Percentiles rank a stretch among this genome's conserved stretches.
phyloP scores from a whole-genome alignment of 2,888 invertebrate genomes.

The Ichneumon xanthorius region DNA sequence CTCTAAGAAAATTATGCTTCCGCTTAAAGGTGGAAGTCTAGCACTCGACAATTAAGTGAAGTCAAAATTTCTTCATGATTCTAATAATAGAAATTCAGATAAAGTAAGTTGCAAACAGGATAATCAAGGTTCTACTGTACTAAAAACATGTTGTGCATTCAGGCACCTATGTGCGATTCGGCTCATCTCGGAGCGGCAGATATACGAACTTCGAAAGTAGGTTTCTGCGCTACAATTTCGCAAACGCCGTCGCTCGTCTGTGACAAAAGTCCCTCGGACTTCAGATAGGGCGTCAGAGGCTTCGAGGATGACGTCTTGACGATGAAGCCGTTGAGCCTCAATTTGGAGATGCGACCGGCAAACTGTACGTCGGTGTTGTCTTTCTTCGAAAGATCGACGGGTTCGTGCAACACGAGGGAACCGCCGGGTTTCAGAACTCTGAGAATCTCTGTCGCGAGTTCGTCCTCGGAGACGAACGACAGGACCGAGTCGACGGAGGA shows the following conservation, averaged over 20 bases:
- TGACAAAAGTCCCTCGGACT: conserved; percentile 52
- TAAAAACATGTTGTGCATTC: no score
- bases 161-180: no score
- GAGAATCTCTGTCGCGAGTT: conserved; percentile 86
- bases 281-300: conserved; percentile 51
- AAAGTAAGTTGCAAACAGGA: no score
- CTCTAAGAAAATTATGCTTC: no score
- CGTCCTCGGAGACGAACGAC: conserved; percentile 84
- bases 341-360: conserved; percentile 84
- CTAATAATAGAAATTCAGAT: no score
- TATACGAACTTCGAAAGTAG: conserved; percentile 78
- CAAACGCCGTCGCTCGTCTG: conserved; percentile 66
- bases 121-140: no score
- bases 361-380: conserved; percentile 59
- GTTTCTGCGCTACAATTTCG: conserved; percentile 79
- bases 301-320: conserved; percentile 75
- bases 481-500: conserved; percentile 88
- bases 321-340: conserved; percentile 89
- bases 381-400: conserved; percentile 76
- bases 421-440: conserved; percentile 89
- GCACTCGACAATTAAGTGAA: no score
- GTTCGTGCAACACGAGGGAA: conserved; percentile 86
- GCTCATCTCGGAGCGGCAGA: no score
- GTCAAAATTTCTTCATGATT: no score
- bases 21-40: no score